Base-by-base conservation (phyloP, 2,888 invertebrate genomes). In the Ochropleura plecta region DNA sequence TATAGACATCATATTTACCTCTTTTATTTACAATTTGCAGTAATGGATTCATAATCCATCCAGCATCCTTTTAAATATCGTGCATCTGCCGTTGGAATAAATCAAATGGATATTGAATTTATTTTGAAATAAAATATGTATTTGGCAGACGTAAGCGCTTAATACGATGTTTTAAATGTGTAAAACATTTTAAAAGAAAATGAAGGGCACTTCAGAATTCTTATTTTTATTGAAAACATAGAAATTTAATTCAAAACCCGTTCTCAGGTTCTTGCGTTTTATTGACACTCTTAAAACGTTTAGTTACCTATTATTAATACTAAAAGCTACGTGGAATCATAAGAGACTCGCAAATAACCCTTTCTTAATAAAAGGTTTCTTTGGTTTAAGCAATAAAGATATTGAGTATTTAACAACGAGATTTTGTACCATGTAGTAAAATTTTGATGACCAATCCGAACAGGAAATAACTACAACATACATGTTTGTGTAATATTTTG, bases 401-500 rank as follows among this genome's bases (percentile, higher is more conserved):
- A n/a, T n/a, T n/a, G n/a, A n/a, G n/a, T n/a, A n/a, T n/a, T n/a
- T n/a, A n/a, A n/a, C n/a, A n/a, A n/a, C 42, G 6, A 10, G 10
- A n/a, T 60, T 42, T 62, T 62, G 3, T n/a, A 60, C 42, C n/a
- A 44, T 1, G 44, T 10, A n/a, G 4, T 62, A 44, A n/a, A 44
- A 44, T 42, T 42, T 60, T 62, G 42, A n/a, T 44, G 44, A 44
- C 12, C 18, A 3, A n/a, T 42, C n/a, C n/a, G 12, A 42, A 42
- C n/a, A 12, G 42, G 42, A 62, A 7, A 12, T 62, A 44, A 44
- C 12, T 62, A 3, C 12, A 20, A 20, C 10, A n/a, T n/a, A 44
- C 7, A 18, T n/a, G 51, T 67, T 71, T 42, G 40, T 49, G 60
- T 30, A 73, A 82, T 60, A 73, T 79, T 76, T 75, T 76, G 63